A percentile compares a stretch with the other conserved stretches of the same genome.
These are phyloP conservation scores for Hoplias malabaricus DNA, from an alignment of 2,113 vertebrate genomes.

Conservation along the genomic window DNA sequence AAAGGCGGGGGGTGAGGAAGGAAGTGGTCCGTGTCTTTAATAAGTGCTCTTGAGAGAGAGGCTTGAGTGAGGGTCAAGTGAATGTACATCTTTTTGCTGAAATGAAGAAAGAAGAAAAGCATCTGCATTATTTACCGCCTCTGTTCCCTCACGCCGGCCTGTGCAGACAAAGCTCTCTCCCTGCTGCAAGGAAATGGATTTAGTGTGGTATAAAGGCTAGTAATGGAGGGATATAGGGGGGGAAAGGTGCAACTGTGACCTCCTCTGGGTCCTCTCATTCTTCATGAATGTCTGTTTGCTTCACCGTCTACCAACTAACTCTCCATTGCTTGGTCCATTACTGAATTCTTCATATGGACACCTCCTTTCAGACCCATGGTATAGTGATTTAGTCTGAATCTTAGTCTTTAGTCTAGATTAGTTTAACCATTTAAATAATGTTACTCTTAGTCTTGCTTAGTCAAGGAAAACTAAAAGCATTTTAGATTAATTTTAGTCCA, in stretches of 20 bases:
- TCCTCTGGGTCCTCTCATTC: neutral
- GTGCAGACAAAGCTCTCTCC: slow-evolving; percentile 57
- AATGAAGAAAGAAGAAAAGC: slow-evolving; percentile 60
- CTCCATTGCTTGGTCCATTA: too few species aligned
- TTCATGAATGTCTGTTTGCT: too few species aligned
- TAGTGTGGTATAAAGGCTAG: slow-evolving; percentile 34
- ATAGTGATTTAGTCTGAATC: too few species aligned
- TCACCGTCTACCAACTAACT: too few species aligned
- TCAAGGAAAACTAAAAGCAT: too few species aligned
- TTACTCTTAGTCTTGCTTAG: too few species aligned
- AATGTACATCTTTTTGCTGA: slow-evolving; percentile 42
- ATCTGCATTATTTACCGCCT: slow-evolving; percentile 77
- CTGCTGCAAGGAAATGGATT: slow-evolving; percentile 65
- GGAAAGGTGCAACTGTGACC: neutral
- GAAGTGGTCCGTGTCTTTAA: slow-evolving; percentile 56
- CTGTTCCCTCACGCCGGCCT: slow-evolving; percentile 46
- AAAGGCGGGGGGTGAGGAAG: neutral
- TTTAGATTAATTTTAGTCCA: too few species aligned
- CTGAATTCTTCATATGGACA: too few species aligned
- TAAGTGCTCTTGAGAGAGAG: slow-evolving; percentile 62
- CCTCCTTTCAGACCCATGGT: too few species aligned
- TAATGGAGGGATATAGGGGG: neutral
- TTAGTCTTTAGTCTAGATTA: too few species aligned
- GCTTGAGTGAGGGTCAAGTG: slow-evolving; percentile 45
- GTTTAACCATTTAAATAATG: too few species aligned